These are phyloP conservation scores for Arbacia lixula DNA, from an alignment of 53 echinoderm and acorn worm species.

Conservation along the genomic window DNA sequence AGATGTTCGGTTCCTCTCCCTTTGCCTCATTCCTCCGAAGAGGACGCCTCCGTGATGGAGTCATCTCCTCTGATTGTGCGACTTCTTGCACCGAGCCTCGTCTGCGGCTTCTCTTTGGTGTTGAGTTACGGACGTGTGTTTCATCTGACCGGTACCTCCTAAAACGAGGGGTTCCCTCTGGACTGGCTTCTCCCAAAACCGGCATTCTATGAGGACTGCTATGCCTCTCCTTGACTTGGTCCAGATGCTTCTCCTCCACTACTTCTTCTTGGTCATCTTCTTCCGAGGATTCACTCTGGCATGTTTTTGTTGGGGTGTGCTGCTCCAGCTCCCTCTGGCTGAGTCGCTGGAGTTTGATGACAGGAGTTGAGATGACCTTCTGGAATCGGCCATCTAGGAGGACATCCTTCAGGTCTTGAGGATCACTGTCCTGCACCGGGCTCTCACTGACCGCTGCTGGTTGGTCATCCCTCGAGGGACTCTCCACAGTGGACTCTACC, in stretches of 20 bases:
- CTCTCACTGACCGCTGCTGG: conserved; percentile 1
- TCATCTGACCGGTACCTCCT: conserved; percentile 68
- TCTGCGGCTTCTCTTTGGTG: conserved; percentile 35
- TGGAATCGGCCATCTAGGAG: conserved; percentile 42
- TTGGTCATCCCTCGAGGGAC: background rate
- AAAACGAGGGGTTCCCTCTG: conserved; percentile 61
- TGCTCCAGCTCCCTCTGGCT: conserved; percentile 58
- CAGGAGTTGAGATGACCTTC: conserved; percentile 66
- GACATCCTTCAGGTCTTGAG: conserved; percentile 16
- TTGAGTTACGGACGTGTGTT: conserved; percentile 18
- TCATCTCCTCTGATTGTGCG: background rate
- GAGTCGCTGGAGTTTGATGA: conserved; percentile 78
- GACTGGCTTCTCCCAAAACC: background rate
- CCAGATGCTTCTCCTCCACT: too few relatives aligned
- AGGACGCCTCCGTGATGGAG: background rate
- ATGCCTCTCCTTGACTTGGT: background rate
- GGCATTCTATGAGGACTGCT: background rate
- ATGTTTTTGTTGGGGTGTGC: conserved; percentile 54
- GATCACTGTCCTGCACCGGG: background rate
- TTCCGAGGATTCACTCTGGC: background rate
- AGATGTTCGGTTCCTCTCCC: conserved; percentile 16
- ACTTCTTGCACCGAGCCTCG: conserved; percentile 21
- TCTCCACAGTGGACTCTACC: conserved; percentile 9
- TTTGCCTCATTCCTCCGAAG: too few relatives aligned
- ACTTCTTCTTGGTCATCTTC: background rate